Percentiles rank a stretch among this genome's conserved stretches.
phyloP scores from a whole-genome alignment of 1,140 invertebrate genomes.

The Hyles euphorbiae region DNA sequence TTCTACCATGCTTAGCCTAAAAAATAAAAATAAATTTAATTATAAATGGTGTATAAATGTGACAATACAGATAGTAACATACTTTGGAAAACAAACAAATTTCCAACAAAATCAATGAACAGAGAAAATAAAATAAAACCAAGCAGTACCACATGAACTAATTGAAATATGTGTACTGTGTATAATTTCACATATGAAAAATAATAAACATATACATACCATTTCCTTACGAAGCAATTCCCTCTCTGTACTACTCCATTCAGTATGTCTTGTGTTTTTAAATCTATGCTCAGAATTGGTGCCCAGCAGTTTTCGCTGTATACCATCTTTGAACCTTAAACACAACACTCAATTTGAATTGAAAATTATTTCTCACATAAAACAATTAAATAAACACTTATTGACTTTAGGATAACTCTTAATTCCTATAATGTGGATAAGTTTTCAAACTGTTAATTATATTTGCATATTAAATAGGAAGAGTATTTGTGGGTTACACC shows the following conservation, averaged over 20 bases:
- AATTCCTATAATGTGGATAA: too few species aligned
- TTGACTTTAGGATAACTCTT: background rate
- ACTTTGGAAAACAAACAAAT: too few species aligned
- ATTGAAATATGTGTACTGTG: too few species aligned
- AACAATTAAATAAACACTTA: background rate
- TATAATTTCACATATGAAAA: too few species aligned
- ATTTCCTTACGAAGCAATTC: constrained; percentile 77
- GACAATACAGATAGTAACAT: too few species aligned
- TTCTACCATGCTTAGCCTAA: constrained; percentile 80
- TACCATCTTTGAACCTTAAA: constrained; percentile 44
- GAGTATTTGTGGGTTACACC: too few species aligned
- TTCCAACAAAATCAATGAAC: too few species aligned
- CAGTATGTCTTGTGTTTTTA: constrained; percentile 27
- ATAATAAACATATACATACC: constrained; percentile 46
- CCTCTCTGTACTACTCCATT: constrained; percentile 77
- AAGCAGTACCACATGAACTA: too few species aligned
- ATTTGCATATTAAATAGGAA: too few species aligned
- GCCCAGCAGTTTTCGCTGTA: constrained; percentile 45
- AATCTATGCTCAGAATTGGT: constrained; percentile 30
- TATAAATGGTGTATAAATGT: too few species aligned
- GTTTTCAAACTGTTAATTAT: too few species aligned
- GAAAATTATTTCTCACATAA: background rate
- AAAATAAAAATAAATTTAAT: constrained; percentile 18
- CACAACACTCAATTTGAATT: constrained; percentile 3
- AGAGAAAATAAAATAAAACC: too few species aligned